phyloP scores from a whole-genome alignment of 2,797 vertebrate species.

The Threskiornis aethiopicus region DNA sequence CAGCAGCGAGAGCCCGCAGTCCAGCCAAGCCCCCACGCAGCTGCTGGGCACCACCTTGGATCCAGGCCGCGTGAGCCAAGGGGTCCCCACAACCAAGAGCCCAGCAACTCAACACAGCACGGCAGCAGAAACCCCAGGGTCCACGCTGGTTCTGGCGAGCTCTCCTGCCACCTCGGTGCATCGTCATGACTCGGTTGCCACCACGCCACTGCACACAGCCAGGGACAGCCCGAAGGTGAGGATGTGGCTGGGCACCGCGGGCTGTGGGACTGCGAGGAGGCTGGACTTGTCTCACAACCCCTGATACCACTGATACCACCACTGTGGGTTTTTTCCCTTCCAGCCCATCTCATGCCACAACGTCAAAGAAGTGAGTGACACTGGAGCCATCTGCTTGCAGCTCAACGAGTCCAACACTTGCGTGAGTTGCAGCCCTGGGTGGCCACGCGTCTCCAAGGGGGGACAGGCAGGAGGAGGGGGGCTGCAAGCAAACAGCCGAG shows the following conservation, averaged over 20 bases:
- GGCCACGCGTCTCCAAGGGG: rapidly evolving
- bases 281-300: rapidly evolving
- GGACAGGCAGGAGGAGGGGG: neutral
- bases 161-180: neutral
- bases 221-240: neutral
- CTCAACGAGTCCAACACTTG: slow-evolving; percentile 58
- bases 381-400: slow-evolving; percentile 67
- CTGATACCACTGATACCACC: neutral
- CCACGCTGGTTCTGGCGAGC: rapidly evolving
- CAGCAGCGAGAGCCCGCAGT: neutral
- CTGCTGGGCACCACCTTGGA: rapidly evolving
- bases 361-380: slow-evolving; percentile 7
- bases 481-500: neutral
- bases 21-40: rapidly evolving
- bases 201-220: rapidly evolving
- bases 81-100: neutral
- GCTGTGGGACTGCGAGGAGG: neutral
- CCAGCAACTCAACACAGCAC: rapidly evolving
- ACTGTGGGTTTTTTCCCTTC: neutral
- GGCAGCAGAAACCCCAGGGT: rapidly evolving
- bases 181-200: rapidly evolving
- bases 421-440: slow-evolving; percentile 61
- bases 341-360: slow-evolving; percentile 62
- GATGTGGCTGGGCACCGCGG: rapidly evolving
- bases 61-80: rapidly evolving